Evolutionary conservation across 2,888 invertebrate species (phyloP).

Genomic region (Rotaria macrura): DNA sequence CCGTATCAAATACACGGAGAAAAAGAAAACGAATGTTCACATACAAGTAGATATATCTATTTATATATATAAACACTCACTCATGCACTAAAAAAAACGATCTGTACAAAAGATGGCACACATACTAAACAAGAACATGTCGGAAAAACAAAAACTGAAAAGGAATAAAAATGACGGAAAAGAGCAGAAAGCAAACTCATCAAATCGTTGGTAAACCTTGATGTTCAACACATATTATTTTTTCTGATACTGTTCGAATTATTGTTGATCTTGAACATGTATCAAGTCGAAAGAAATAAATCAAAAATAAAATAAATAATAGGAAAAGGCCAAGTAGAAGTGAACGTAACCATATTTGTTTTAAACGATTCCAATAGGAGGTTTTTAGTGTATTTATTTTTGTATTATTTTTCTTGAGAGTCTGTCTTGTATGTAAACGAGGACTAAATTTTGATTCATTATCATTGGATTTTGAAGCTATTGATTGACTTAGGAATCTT

Average conservation of each 20-base stretch:
- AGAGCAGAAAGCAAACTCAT: background rate
- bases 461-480: background rate
- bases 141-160: background rate
- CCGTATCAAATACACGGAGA: background rate
- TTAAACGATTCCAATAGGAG: background rate
- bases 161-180: background rate
- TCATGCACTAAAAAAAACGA: background rate
- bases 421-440: background rate
- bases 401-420: background rate
- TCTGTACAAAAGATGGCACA: background rate
- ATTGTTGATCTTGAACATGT: background rate
- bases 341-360: background rate
- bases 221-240: background rate
- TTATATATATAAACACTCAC: no score
- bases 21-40: background rate
- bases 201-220: slow-evolving; percentile 5
- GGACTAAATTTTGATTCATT: background rate
- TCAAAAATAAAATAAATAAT: background rate
- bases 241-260: background rate
- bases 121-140: background rate
- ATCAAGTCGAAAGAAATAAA: background rate
- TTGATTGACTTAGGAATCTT: background rate
- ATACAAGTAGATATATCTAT: no score
- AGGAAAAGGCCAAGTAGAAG: background rate
- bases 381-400: background rate